These are phyloP conservation scores for Ptychadena robeensis DNA, from an alignment of 2,797 vertebrate species.

Conservation along the genomic window DNA sequence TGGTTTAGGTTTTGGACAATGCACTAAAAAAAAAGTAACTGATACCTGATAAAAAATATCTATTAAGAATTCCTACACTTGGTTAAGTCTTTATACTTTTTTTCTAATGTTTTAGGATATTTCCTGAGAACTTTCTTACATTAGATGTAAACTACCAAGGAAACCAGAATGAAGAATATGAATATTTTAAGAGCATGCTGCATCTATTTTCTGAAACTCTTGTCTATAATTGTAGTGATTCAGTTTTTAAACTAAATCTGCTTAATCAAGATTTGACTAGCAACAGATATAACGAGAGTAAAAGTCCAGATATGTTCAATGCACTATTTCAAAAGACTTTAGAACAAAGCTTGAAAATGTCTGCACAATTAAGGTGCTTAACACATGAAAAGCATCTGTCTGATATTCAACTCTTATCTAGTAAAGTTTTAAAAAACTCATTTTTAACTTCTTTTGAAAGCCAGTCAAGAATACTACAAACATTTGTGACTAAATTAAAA, in stretches of 20 bases:
- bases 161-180: not conserved
- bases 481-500: not conserved
- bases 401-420: not conserved
- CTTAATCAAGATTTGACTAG: not conserved
- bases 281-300: not conserved
- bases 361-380: slow-evolving; percentile 9
- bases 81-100: not conserved
- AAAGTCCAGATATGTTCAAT: not conserved
- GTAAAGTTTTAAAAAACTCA: not conserved
- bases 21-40: no score
- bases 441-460: slow-evolving; percentile 16
- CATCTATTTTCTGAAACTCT: not conserved
- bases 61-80: not conserved
- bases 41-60: no score
- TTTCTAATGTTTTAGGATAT: not conserved
- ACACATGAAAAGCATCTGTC: not conserved
- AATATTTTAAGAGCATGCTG: not conserved
- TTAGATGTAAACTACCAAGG: not conserved
- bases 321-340: not conserved
- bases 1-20: no score
- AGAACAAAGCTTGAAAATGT: not conserved
- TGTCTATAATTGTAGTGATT: not conserved
- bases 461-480: not conserved
- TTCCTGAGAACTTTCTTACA: not conserved
- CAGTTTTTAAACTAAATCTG: not conserved